These are phyloP conservation scores for Callopanchax toddi DNA, from an alignment of 2,113 vertebrate genomes.

Conservation along the genomic window DNA sequence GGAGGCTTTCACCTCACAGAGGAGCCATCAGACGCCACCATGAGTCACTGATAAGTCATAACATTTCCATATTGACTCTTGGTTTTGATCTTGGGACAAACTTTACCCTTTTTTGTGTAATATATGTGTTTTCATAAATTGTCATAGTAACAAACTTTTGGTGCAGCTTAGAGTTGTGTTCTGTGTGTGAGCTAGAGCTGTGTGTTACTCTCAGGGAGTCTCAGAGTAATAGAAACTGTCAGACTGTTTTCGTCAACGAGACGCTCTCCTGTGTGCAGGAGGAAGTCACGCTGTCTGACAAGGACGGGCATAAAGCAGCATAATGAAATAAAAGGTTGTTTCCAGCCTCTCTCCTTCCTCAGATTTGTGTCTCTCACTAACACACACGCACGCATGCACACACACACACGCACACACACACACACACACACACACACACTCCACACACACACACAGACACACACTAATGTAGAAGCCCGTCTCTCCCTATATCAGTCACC, in stretches of 20 bases:
- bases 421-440: too few relatives aligned
- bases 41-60: conserved; percentile 3
- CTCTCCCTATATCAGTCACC: too few relatives aligned
- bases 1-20: conserved; percentile 11
- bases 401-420: too few relatives aligned
- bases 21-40: not conserved
- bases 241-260: not conserved
- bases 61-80: conserved; percentile 3
- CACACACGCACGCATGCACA: not conserved
- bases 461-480: too few relatives aligned
- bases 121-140: not conserved
- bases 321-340: too few relatives aligned
- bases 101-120: not conserved
- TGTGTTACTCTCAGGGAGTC: not conserved
- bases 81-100: conserved; percentile 4
- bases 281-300: conserved; percentile 16
- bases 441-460: too few relatives aligned
- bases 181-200: not conserved
- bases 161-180: not conserved
- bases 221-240: not conserved
- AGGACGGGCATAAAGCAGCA: not conserved
- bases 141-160: not conserved
- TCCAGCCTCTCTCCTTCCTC: too few relatives aligned
- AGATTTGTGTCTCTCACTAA: too few relatives aligned
- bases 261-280: conserved; percentile 5